Evolutionary conservation across 2,797 vertebrate genomes (phyloP), one percentile per base, ranked within the genome.

Genomic region (Decapterus maruadsi): DNA sequence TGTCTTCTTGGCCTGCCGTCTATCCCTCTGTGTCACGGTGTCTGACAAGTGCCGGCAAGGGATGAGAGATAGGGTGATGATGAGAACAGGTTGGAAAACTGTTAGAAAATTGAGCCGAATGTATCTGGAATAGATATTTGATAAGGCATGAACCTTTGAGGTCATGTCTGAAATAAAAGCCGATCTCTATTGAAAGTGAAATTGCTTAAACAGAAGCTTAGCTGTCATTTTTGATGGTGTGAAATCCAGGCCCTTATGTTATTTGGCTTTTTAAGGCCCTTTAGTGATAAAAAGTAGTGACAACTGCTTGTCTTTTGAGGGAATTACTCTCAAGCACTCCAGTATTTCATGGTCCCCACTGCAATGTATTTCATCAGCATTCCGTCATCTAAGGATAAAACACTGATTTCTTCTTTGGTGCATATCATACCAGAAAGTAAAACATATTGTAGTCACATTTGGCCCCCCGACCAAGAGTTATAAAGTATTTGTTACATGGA

Each of bases 41-140:
- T 58, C 65, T 61, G 60, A 89, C 65, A 75, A 67, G 50, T 81
- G 70, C 66, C 56, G 60, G 58, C 2, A 12, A 74, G 46, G 19
- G 71, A 78, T 45, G 14, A 67, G 9, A 26, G 60, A 67, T 36
- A 8, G 65, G 59, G 1, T 16, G 53, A 63, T 42, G 26, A 54
- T 57, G 22, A 64, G 40, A 74, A 10, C 6, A 31, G n/a, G 29
- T 13, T 54, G 16, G 20, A 38, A 36, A 58, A 14, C 6, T 34
- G 6, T 38, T 7, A 26, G 48, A 55, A 66, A 56, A 53, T 22
- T 29, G 38, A 56, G 8, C 7, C 14, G 58, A 48, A 48, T 8
- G 43, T 48, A 50, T 72, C 6, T 67, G n/a, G 45, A 19, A 31
- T 20, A 10, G 20, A 46, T 14, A 34, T 60, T 36, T 57, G 0